These are phyloP conservation scores for Buceros bicornis DNA, from an alignment of 2,797 vertebrate genomes.

Conservation along the genomic window DNA sequence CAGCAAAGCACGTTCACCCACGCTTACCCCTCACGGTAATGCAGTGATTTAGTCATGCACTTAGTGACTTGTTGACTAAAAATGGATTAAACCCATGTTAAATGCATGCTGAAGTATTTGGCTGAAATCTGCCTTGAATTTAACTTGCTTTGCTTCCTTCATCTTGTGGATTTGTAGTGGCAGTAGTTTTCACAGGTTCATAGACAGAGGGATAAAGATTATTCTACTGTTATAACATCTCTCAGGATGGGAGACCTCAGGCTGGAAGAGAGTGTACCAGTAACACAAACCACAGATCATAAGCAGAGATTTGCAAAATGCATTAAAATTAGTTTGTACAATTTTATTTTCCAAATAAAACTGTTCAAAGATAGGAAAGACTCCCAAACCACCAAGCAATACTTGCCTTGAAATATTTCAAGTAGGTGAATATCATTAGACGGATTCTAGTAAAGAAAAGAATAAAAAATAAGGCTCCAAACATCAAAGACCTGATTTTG, in stretches of 20 bases:
- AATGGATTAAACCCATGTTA: background rate
- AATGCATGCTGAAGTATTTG: background rate
- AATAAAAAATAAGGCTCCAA: background rate
- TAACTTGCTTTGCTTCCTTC: background rate
- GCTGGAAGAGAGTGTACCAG: background rate
- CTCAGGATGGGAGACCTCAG: background rate
- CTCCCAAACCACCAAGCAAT: background rate
- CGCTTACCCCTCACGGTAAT: background rate
- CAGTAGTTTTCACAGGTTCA: background rate
- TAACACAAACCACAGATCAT: background rate
- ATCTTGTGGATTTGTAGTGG: background rate
- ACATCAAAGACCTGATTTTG: background rate
- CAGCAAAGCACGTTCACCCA: background rate
- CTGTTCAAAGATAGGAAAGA: background rate
- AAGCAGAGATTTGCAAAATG: background rate
- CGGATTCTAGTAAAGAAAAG: background rate
- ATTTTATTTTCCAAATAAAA: conserved; percentile 42
- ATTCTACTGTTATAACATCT: background rate
- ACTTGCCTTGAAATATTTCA: background rate
- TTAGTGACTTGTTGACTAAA: background rate
- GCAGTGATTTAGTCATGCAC: background rate
- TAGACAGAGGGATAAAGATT: background rate
- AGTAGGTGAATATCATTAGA: background rate
- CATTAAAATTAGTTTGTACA: background rate
- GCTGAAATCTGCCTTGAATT: background rate